Base-by-base conservation (phyloP, 2,113 vertebrate genomes). In the Dasyprocta punctata region DNA sequence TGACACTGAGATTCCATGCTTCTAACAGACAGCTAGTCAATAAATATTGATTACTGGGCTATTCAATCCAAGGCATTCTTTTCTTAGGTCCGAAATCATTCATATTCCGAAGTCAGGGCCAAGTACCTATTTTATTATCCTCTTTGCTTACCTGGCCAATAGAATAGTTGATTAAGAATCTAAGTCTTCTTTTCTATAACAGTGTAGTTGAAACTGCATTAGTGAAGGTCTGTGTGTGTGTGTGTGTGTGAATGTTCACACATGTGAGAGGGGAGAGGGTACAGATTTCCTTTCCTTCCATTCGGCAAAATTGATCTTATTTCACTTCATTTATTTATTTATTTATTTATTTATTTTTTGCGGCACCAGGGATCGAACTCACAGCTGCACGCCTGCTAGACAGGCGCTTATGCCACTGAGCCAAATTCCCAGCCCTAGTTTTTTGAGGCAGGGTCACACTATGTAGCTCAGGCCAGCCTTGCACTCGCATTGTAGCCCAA, bases 21-120 rank as follows among this genome's bases (percentile, higher is more conserved):
- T 82, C 33, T 81, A 75, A 69, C 63, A 87, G 22, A 4, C 41
- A 81, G 16, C n/a, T 24, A 47, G 52, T 93, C 73, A 83, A 90
- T 96, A 93, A 90, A 56, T 88, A 97, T 86, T 56, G 88, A 95
- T 92, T 82, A 2, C 41, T 92, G 86, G 58, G 20, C 56, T 69
- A 17, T 58, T 14, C 33, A 93, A 89, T 36, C 56, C 38, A 83
- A 41, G 10, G 33, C 49, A 61, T 90, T 85, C 54, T 94, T 93
- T 94, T 67, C n/a, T 54, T 93, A 81, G 36, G 28, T 10, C 54
- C 22, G 63, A 82, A 90, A 58, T 82, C 28, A 85, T 87, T 96
- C 12, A 4, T 63, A 94, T 49, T 92, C 26, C 87, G 56, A 94
- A 92, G 49, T 92, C 60, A 83, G 81, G 82, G 17, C 58, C 88